Percentiles rank a stretch among this genome's conserved stretches.
phyloP scores from a whole-genome alignment of 2,888 invertebrate genomes.

The Gibbula magus region DNA sequence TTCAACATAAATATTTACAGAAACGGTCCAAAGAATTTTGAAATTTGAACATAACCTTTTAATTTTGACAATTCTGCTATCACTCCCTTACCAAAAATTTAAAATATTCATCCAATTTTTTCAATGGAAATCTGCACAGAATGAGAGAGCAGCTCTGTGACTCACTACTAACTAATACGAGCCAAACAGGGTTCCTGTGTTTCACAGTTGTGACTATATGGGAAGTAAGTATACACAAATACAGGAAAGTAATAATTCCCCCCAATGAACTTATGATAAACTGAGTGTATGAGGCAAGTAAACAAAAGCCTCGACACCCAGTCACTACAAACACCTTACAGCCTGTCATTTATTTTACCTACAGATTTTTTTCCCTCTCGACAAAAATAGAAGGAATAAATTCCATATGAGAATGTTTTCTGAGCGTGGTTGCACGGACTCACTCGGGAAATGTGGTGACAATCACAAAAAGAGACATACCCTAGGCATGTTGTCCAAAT shows the following conservation, averaged over 20 bases:
- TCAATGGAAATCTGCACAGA: too few relatives aligned
- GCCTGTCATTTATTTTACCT: slow-evolving; percentile 22
- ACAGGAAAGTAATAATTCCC: slow-evolving; percentile 14
- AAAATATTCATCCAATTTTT: too few relatives aligned
- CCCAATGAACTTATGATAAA: slow-evolving; percentile 20
- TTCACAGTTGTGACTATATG: background rate
- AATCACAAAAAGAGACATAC: slow-evolving; percentile 24
- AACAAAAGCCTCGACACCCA: slow-evolving; percentile 10
- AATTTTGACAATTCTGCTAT: too few relatives aligned
- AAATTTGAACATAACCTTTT: too few relatives aligned
- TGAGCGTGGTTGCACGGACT: slow-evolving; percentile 19
- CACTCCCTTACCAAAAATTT: too few relatives aligned
- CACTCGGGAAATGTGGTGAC: slow-evolving; percentile 18
- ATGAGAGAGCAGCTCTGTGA: too few relatives aligned
- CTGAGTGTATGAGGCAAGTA: slow-evolving; percentile 15
- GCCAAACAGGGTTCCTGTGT: too few relatives aligned
- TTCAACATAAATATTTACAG: too few relatives aligned
- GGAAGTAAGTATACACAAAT: background rate
- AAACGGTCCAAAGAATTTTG: too few relatives aligned
- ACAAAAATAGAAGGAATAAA: slow-evolving; percentile 27
- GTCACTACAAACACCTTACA: slow-evolving; percentile 12
- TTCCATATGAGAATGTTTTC: slow-evolving; percentile 25
- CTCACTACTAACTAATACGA: too few relatives aligned
- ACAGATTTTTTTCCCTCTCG: slow-evolving; percentile 25
- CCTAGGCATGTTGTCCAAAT: slow-evolving; percentile 16